Base-by-base conservation (phyloP, 2,113 vertebrate species). In the Pantherophis guttatus region DNA sequence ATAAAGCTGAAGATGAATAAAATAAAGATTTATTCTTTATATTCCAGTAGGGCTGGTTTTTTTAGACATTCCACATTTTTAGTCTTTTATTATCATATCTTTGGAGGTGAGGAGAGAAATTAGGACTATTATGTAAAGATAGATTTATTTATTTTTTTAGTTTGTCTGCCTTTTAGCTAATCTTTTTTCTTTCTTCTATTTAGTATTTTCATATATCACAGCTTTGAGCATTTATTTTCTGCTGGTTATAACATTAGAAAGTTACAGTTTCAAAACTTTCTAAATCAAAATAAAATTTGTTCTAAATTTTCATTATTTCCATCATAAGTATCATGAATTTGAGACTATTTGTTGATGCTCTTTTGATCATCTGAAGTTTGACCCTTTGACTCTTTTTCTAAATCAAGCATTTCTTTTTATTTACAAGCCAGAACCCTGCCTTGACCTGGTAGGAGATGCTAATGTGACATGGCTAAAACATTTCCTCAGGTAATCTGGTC, bases 31-130 rank as follows among this genome's bases (percentile, higher is more conserved):
- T 29, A 90, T 90, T 93, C 86, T 90, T 24, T n/a, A 33, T 54
- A 12, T 1, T 93, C 93, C 8, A 50, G 24, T 50, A 9, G n/a
- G 24, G 21, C 13, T 90, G 3, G 44, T 57, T 15, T 57, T 86
- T 95, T 88, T 55, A 93, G 90, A 93, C 62, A 19, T 92, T 95
- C 2, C 33, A 92, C 93, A 9, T 90, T 10, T 93, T 94, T 88
- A 19, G 13, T 44, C 91, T 8, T 44, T 87, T 89, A 91, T 94
- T 91, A 81, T 94, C 90, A 94, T 93, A 0, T 57, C 1, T 54
- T 91, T 95, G 23, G 21, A 86, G 53, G 15, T 17, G 15, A 81
- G n/a, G 15, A 15, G 0, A 8, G 15, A n/a, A 65, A 7, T 81
- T 90, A 92, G n/a, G 54, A 21, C 65, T 9, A 26, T 93, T 55